These are phyloP conservation scores for Polydrusus tereticollis DNA, from an alignment of 2,888 invertebrate species.

Conservation along the genomic window DNA sequence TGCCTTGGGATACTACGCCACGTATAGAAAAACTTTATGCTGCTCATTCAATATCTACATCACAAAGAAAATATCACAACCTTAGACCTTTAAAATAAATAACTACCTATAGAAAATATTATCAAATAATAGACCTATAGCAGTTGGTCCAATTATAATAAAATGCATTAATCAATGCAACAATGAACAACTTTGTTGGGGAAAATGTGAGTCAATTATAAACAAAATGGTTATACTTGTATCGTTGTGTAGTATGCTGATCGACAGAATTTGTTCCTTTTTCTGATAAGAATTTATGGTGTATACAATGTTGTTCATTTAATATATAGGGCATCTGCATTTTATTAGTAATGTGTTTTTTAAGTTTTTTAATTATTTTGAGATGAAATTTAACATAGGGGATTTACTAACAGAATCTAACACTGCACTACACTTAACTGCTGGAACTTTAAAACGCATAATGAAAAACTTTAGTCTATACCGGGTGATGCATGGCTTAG, in stretches of 20 bases:
- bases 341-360: too few species aligned
- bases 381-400: too few species aligned
- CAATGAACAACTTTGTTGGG: slow-evolving; percentile 35
- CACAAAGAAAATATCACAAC: not conserved
- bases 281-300: slow-evolving; percentile 32
- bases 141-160: slow-evolving; percentile 2
- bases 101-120: slow-evolving; percentile 19
- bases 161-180: slow-evolving; percentile 35
- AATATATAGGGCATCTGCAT: not conserved
- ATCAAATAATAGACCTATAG: slow-evolving; percentile 19
- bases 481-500: too few species aligned
- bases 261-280: slow-evolving; percentile 31
- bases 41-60: not conserved
- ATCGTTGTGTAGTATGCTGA: slow-evolving; percentile 32
- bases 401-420: too few species aligned
- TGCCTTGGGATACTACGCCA: too few species aligned
- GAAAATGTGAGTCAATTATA: slow-evolving; percentile 42
- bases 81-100: not conserved
- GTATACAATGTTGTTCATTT: slow-evolving; percentile 22
- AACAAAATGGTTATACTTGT: slow-evolving; percentile 27
- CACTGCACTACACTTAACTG: too few species aligned
- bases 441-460: too few species aligned
- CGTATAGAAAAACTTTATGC: too few species aligned
- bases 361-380: too few species aligned
- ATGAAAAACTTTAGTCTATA: too few species aligned